phyloP scores from a whole-genome alignment of 2,113 vertebrate genomes.

The Coregonus clupeaformis region DNA sequence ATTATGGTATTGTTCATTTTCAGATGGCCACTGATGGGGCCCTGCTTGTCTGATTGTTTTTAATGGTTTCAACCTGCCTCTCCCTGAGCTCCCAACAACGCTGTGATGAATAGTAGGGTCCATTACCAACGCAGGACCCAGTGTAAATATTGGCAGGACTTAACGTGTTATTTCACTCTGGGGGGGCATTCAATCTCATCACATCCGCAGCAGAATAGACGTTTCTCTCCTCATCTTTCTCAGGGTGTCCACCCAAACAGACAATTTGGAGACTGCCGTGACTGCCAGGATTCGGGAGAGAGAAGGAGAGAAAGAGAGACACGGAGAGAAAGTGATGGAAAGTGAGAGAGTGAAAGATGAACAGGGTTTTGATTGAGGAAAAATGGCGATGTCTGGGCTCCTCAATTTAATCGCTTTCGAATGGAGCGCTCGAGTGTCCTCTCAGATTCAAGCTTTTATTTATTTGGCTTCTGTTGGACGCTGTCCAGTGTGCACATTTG shows the following conservation, averaged over 20 bases:
- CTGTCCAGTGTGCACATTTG: slow-evolving; percentile 43
- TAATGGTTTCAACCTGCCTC: slow-evolving; percentile 20
- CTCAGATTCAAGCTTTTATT: slow-evolving; percentile 36
- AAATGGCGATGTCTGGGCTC: slow-evolving; percentile 1
- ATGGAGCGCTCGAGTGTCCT: slow-evolving; percentile 10
- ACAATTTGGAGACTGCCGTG: slow-evolving; percentile 17
- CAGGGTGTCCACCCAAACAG: slow-evolving; percentile 23
- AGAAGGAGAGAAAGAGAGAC: slow-evolving; percentile 15
- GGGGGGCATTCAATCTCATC: slow-evolving; percentile 42
- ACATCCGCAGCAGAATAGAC: slow-evolving; percentile 21
- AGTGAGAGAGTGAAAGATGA: background rate
- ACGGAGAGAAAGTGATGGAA: slow-evolving; percentile 12
- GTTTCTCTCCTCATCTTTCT: background rate
- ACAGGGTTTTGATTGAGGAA: slow-evolving; percentile 12
- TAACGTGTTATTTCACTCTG: slow-evolving; percentile 29
- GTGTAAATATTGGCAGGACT: slow-evolving; percentile 53
- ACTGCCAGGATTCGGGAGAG: background rate
- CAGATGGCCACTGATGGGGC: slow-evolving; percentile 16
- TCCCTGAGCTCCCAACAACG: slow-evolving; percentile 8
- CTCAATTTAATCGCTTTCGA: slow-evolving; percentile 19
- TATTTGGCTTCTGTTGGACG: slow-evolving; percentile 43
- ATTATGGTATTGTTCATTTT: slow-evolving; percentile 24
- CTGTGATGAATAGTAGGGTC: slow-evolving; percentile 27
- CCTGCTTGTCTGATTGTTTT: slow-evolving; percentile 34
- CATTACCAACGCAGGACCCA: slow-evolving; percentile 18